Evolutionary conservation across 2,797 vertebrate genomes (phyloP).

Genomic region (Lagocephalus sceleratus): DNA sequence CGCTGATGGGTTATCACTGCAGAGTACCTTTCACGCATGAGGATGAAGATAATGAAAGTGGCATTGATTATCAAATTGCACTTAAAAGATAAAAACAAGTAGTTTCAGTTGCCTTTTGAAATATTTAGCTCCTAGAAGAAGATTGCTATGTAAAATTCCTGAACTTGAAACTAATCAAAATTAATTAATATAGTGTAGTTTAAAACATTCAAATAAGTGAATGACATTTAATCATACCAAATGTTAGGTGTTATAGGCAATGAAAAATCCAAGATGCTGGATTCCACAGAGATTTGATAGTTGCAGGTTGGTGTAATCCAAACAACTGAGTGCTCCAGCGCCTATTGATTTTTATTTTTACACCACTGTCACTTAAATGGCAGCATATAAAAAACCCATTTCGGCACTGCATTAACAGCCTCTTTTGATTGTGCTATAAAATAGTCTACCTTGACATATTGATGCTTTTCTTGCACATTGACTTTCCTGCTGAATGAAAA

Average conservation of each 20-base stretch:
- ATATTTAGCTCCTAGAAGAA: no score
- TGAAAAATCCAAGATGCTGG: not conserved
- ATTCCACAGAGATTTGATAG: conserved; percentile 5
- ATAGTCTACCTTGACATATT: conserved; percentile 3
- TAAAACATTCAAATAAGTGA: no score
- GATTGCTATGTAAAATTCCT: no score
- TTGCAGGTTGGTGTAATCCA: conserved; percentile 25
- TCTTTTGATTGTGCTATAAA: conserved; percentile 20
- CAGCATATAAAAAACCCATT: conserved; percentile 10
- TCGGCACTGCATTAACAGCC: conserved; percentile 9
- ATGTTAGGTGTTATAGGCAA: no score
- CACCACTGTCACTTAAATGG: not conserved
- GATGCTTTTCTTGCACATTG: conserved; percentile 24
- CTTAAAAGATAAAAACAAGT: not conserved
- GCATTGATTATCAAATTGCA: not conserved
- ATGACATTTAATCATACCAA: no score
- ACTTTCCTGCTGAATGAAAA: conserved; percentile 22
- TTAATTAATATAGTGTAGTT: no score
- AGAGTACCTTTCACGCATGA: conserved; percentile 62
- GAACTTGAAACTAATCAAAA: no score
- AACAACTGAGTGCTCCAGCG: conserved; percentile 4
- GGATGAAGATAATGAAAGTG: not conserved
- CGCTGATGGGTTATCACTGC: conserved; percentile 64
- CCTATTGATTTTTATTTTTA: conserved; percentile 17
- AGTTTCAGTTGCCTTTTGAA: no score